Evolutionary conservation across 1,140 invertebrate genomes (phyloP), one percentile per base, ranked within the genome.

Genomic region (Protaetia brevitarsis): DNA sequence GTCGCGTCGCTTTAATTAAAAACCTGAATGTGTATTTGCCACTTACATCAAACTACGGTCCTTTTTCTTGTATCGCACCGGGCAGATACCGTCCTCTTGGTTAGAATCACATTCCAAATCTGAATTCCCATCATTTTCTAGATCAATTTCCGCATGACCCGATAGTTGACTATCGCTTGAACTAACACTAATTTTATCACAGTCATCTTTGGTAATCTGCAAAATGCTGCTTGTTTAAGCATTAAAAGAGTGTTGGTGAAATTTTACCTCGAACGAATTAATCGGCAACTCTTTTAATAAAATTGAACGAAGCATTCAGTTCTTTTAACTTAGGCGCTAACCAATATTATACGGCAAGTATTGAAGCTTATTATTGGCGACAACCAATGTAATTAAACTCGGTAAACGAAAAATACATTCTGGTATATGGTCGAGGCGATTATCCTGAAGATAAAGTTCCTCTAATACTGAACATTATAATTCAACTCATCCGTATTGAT

Each of bases 331-430:
- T 90, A 0, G 93, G 92, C 0, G 94, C 86, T n/a, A 85, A 80
- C 97, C 97, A 99, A 99, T 82, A 65, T 89, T 88, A 56, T 89
- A 86, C 0, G 96, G 95, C 30, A 98, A 76, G 60, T 84, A 81
- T 41, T 91, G 89, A n/a, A 99, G 79, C 77, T 95, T 94, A 78
- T 99, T 99, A 75, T 97, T 94, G 0, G 95, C 95, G 0, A 96
- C 86, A 78, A 98, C 95, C 68, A 99, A 81, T 3, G 90, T 89
- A 19, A 87, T 84, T 1, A 99, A 80, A 0, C 86, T 80, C 0
- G 94, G 93, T 36, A 98, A 82, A 21, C 85, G 84, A 79, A 98
- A 95, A 1, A 96, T 78, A 66, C 89, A 89, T 16, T 87, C 83
- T 0, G 94, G 94, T 8, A 97, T 75, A 36, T 83, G 81, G 67